Conservation (phyloP, 2,797 vertebrate genomes). For the Mus minutoides region DNA sequence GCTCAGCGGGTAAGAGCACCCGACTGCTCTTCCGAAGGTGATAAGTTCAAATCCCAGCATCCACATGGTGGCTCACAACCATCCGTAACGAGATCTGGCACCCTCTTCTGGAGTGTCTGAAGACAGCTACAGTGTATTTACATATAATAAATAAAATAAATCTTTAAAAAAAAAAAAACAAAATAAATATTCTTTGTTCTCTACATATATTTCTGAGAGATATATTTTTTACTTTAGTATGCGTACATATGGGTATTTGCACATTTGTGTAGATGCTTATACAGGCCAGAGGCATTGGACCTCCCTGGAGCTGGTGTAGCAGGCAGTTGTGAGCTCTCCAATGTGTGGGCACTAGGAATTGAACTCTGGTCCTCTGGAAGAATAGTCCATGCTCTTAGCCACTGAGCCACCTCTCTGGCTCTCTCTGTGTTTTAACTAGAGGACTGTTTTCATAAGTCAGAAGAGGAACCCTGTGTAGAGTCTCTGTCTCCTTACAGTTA, state of each 20-base stretch:
- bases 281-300: background rate
- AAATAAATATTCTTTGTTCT: background rate
- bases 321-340: background rate
- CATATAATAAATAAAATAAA: too few species aligned
- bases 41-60: too few species aligned
- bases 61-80: too few species aligned
- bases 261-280: background rate
- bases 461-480: background rate
- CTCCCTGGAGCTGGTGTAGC: background rate
- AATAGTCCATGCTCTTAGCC: background rate
- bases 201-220: background rate
- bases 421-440: background rate
- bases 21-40: too few species aligned
- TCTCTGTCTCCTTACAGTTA: background rate
- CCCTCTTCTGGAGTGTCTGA: too few species aligned
- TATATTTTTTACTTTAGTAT: background rate
- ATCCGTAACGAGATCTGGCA: too few species aligned
- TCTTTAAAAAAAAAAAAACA: conserved; percentile 24
- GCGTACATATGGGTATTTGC: background rate
- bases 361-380: background rate
- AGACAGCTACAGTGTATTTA: too few species aligned
- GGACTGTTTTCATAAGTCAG: background rate
- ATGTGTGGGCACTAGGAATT: background rate
- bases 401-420: background rate
- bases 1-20: too few species aligned